phyloP scores from a whole-genome alignment of 2,113 vertebrate species.

The Colossoma macropomum region DNA sequence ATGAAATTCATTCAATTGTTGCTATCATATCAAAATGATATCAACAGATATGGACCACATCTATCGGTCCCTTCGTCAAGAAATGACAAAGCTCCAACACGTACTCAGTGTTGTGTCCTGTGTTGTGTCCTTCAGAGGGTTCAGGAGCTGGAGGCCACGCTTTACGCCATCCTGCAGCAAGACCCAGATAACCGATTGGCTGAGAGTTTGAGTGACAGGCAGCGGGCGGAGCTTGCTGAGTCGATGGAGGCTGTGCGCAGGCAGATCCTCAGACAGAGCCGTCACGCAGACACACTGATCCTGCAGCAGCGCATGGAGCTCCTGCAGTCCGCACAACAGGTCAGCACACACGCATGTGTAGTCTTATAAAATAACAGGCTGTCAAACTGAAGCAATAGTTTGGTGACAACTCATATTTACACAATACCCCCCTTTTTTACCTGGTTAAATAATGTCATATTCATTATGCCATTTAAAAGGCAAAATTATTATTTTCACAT shows the following conservation, averaged over 20 bases:
- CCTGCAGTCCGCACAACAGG: slow-evolving; percentile 73
- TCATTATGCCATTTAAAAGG: no score
- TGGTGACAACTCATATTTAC: no score
- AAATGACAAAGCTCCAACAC: neutral
- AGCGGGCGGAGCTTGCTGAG: slow-evolving; percentile 51
- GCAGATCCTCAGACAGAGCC: slow-evolving; percentile 56
- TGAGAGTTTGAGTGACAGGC: slow-evolving; percentile 57
- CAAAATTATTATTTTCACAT: no score
- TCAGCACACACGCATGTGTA: slow-evolving; percentile 4
- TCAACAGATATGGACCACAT: no score
- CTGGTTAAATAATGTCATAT: no score
- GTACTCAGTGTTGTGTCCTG: neutral
- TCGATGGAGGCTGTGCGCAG: slow-evolving; percentile 57
- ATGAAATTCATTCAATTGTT: no score
- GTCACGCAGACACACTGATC: slow-evolving; percentile 52
- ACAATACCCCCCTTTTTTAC: no score
- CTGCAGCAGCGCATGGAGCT: slow-evolving; percentile 69
- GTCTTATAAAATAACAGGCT: slow-evolving; percentile 39
- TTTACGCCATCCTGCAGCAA: slow-evolving; percentile 51
- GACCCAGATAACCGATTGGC: slow-evolving; percentile 53
- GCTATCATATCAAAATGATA: no score
- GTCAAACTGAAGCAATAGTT: no score
- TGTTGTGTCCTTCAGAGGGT: slow-evolving; percentile 57
- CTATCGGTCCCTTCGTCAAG: no score
- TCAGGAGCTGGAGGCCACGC: slow-evolving; percentile 52